phyloP scores from a whole-genome alignment of 2,113 vertebrate genomes.

The Macroglossus sobrinus region DNA sequence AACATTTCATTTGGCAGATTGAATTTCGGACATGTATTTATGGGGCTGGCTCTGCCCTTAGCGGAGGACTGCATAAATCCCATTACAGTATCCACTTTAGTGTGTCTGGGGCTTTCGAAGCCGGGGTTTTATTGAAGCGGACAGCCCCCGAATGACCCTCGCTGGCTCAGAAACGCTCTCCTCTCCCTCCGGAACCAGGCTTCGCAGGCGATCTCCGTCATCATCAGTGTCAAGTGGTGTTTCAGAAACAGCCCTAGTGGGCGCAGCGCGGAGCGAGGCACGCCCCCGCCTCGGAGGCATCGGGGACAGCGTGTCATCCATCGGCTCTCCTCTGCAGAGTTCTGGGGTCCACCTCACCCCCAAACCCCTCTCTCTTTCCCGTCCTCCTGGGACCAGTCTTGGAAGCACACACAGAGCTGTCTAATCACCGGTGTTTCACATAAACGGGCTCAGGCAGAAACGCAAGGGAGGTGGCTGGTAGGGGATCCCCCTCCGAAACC shows the following conservation, averaged over 20 bases:
- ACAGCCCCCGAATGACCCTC: slow-evolving; percentile 26
- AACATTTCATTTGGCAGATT: slow-evolving; percentile 66
- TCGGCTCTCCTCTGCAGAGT: not conserved
- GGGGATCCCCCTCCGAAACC: not conserved
- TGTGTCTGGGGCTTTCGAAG: slow-evolving; percentile 47
- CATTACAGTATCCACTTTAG: slow-evolving; percentile 53
- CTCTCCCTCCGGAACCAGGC: not conserved
- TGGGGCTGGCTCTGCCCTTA: slow-evolving; percentile 56
- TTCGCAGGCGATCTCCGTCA: not conserved
- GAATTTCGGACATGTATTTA: slow-evolving; percentile 63
- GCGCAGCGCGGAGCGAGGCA: not conserved
- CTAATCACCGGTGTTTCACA: not conserved
- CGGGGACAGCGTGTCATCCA: fast-evolving
- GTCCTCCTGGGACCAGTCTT: not conserved
- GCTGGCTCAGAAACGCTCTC: not conserved
- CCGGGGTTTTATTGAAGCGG: slow-evolving; percentile 55
- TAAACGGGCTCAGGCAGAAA: not conserved
- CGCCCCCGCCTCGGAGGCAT: not conserved
- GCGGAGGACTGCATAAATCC: slow-evolving; percentile 63
- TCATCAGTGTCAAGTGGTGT: not conserved
- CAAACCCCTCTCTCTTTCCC: not conserved
- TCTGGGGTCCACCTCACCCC: not conserved
- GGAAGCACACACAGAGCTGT: not conserved
- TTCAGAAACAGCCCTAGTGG: not conserved
- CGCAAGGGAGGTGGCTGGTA: not conserved